These are phyloP conservation scores for Psittacara wagleri DNA, from an alignment of 2,113 vertebrate species.

Conservation along the genomic window DNA sequence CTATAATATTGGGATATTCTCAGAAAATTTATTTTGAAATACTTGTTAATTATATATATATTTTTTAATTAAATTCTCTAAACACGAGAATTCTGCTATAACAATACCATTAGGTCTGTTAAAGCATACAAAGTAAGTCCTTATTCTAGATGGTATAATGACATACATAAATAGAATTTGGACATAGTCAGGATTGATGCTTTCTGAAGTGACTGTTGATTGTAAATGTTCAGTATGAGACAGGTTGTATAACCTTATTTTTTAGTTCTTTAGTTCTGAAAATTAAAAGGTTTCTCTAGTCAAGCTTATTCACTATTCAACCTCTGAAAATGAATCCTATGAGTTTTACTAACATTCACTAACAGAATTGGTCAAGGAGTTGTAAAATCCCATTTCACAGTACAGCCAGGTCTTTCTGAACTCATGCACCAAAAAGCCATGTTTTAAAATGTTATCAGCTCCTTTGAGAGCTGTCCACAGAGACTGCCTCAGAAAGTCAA, in stretches of 20 bases:
- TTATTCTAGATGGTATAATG: background rate
- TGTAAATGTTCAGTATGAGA: background rate
- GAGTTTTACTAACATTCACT: background rate
- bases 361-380: background rate
- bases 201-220: background rate
- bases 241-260: background rate
- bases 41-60: background rate
- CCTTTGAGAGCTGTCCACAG: background rate
- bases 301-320: background rate
- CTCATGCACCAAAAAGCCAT: background rate
- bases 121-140: background rate
- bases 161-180: background rate
- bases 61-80: background rate
- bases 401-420: background rate
- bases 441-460: background rate
- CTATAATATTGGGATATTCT: background rate
- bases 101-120: background rate
- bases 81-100: background rate
- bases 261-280: background rate
- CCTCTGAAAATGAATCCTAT: background rate
- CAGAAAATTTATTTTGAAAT: background rate
- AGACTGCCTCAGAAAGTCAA: background rate
- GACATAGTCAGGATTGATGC: background rate
- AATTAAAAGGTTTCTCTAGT: background rate
- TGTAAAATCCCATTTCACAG: slow-evolving; percentile 25